phyloP scores from a whole-genome alignment of 2,797 vertebrate species.

The Urocyon cinereoargenteus region DNA sequence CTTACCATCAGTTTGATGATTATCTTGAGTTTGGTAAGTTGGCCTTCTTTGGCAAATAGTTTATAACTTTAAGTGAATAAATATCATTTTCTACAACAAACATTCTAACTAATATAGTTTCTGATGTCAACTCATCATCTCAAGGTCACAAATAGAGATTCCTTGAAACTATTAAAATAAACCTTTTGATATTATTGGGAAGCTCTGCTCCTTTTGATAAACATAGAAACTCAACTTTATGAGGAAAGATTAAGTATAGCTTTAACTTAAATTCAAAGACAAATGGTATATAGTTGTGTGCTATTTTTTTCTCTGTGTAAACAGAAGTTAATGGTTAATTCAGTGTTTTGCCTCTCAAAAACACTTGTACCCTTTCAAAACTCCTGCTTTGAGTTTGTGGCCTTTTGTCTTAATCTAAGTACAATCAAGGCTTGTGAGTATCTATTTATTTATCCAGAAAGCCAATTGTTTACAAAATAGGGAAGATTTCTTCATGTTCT shows the following conservation, averaged over 20 bases:
- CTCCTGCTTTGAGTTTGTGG: background rate
- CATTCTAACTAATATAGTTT: conserved; percentile 17
- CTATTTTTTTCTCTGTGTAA: background rate
- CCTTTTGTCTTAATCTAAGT: background rate
- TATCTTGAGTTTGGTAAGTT: background rate
- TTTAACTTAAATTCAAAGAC: conserved; percentile 55
- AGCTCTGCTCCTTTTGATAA: conserved; percentile 30
- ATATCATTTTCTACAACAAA: conserved; percentile 1
- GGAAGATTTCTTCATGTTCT: background rate
- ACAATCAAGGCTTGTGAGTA: background rate
- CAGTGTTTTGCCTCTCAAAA: conserved; percentile 20
- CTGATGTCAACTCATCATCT: background rate
- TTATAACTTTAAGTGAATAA: conserved; percentile 3
- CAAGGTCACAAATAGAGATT: conserved; percentile 10
- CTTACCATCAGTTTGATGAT: background rate
- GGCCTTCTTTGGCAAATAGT: conserved; percentile 16
- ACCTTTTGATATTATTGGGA: background rate
- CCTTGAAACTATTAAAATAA: conserved; percentile 51
- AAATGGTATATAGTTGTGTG: background rate
- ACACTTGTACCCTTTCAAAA: conserved; percentile 22
- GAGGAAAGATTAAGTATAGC: conserved; percentile 2
- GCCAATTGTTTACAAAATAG: conserved; percentile 33
- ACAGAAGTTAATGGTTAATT: conserved; percentile 55
- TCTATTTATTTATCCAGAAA: conserved; percentile 34
- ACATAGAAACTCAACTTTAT: conserved; percentile 15